Evolutionary conservation across 2,888 invertebrate genomes (phyloP).

Genomic region (Crioceris asparagi): DNA sequence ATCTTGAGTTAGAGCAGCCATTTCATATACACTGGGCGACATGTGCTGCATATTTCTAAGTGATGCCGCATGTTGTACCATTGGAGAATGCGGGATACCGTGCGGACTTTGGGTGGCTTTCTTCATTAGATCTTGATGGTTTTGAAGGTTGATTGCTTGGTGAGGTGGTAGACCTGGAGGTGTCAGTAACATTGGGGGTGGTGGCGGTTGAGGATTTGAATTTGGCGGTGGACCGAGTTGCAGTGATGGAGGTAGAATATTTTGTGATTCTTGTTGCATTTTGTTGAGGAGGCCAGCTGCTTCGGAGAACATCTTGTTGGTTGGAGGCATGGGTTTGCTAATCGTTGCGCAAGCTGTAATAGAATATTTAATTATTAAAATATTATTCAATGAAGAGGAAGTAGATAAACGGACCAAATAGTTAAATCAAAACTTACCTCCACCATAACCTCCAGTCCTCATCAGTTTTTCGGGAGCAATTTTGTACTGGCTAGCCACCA

Average conservation of each 20-base stretch:
- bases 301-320: conserved; percentile 67
- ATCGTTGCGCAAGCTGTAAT: conserved; percentile 35
- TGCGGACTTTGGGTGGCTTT: conserved; percentile 47
- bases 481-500: conserved; percentile 95
- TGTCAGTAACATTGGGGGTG: conserved; percentile 55
- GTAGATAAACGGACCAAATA: background rate
- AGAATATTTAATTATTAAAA: conserved; percentile 23
- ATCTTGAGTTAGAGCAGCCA: conserved; percentile 93
- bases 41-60: conserved; percentile 71
- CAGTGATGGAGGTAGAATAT: conserved; percentile 44
- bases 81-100: conserved; percentile 45
- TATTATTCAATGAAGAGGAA: background rate
- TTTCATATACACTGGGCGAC: conserved; percentile 94
- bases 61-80: conserved; percentile 42
- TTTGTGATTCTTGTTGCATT: conserved; percentile 58
- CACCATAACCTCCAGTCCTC: conserved; percentile 90
- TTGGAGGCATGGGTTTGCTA: conserved; percentile 68
- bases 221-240: conserved; percentile 39
- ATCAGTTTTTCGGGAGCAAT: conserved; percentile 95
- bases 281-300: conserved; percentile 54
- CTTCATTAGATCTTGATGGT: too few species aligned
- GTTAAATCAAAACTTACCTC: conserved; percentile 49
- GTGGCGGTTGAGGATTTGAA: conserved; percentile 36
- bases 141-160: conserved; percentile 53
- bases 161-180: conserved; percentile 69